Base-by-base conservation (phyloP, 2,797 vertebrate species). In the Synanceia verrucosa region DNA sequence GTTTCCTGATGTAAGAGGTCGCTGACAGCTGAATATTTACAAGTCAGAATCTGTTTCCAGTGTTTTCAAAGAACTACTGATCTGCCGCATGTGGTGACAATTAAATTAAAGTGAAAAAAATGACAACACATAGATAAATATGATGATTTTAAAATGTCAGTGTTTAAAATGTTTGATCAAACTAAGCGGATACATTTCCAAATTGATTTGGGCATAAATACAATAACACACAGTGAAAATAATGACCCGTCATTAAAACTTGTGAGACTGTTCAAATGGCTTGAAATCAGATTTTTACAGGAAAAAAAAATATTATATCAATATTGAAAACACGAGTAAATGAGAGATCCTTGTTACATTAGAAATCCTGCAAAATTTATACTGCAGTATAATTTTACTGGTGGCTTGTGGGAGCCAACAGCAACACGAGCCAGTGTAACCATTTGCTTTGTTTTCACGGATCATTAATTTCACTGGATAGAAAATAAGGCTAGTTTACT, bases 391-490 rank as follows among this genome's bases (percentile, higher is more conserved):
- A 14, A 65, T 67, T 69, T 79, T 82, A 79, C 44, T 79, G 63
- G 63, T 37, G 51, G 55, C 29, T 53, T 18, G 18, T 24, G 26
- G 29, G 56, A 59, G 83, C 85, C 84, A 87, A 81, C 41, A 43
- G 65, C 82, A 76, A 78, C 86, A 81, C 31, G 12, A 70, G 36
- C 70, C 68, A 57, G 55, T 19, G 29, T 26, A 47, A 72, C 50
- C 28, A 24, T 55, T 47, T 33, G 21, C 66, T 86, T 78, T 82
- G 80, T 78, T 85, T 89, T 78, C 79, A 83, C 10, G 73, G 69
- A 73, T 84, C 82, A 85, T 90, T 88, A 82, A 66, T 86, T 85
- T 84, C 28, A 48, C 70, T 62, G 73, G 81, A 61, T 55, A 75
- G 51, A 83, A 88, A 85, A 77, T 62, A 70, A 51, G 29, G 26